Evolutionary conservation across 2,797 vertebrate genomes (phyloP).

Genomic region (Sebastes kiyomatsui): DNA sequence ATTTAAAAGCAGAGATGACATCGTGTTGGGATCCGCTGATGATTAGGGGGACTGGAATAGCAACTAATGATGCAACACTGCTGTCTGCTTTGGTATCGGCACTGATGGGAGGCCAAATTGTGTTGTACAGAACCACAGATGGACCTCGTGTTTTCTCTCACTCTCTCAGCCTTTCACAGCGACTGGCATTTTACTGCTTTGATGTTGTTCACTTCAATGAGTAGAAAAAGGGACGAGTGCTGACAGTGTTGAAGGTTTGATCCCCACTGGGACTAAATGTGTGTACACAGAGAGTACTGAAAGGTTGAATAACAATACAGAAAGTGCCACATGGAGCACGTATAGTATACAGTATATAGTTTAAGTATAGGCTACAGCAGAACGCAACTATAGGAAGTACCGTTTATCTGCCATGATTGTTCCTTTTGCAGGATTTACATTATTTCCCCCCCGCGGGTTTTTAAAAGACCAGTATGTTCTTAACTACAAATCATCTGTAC

Average conservation of each 20-base stretch:
- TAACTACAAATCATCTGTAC: not conserved
- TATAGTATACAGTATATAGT: not conserved
- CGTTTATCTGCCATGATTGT: not conserved
- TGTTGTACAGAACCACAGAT: conserved; percentile 40
- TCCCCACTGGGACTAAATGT: conserved; percentile 1
- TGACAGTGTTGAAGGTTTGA: conserved; percentile 1
- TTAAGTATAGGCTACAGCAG: not conserved
- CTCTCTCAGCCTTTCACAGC: conserved; percentile 26
- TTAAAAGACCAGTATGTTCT: not conserved
- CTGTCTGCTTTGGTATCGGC: conserved; percentile 50
- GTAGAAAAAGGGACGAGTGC: not conserved
- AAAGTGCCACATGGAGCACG: not conserved
- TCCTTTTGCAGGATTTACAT: too few species aligned
- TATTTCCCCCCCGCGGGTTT: too few species aligned
- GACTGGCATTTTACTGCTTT: conserved; percentile 23
- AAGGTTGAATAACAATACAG: not conserved
- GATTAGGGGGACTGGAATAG: conserved; percentile 46
- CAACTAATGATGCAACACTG: conserved; percentile 54
- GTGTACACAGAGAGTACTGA: not conserved
- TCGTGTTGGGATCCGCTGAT: conserved; percentile 45
- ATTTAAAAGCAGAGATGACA: conserved; percentile 62
- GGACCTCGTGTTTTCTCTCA: conserved; percentile 20
- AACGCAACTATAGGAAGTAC: not conserved
- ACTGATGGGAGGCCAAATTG: conserved; percentile 40
- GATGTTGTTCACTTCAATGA: conserved; percentile 8